Evolutionary conservation across 1,140 invertebrate genomes (phyloP), one percentile per base, ranked within the genome.

Genomic region (Nebria ingens): DNA sequence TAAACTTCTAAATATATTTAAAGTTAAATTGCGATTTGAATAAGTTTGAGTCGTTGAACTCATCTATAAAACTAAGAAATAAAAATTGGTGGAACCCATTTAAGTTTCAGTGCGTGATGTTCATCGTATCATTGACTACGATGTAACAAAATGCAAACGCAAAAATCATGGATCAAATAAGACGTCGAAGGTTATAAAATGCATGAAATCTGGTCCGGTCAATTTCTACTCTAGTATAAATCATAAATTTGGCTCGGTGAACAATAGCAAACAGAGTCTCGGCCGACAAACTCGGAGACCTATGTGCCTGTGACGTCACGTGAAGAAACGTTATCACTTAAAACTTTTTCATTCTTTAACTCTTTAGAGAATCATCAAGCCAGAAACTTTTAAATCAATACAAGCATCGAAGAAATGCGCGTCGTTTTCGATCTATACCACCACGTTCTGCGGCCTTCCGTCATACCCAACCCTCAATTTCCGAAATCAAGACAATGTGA

Each of bases 271-370:
- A 34, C 6, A n/a, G n/a, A n/a, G 25, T 6, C 25, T 9, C 6
- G 25, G 40, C 6, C 40, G 17, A 17, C 17, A 17, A 45, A 45
- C 40, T 45, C 15, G 6, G 17, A 9, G 25, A n/a, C n/a, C 40
- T 17, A 6, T 45, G 40, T 45, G 40, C 17, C 40, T 45, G 40
- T 45, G 40, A 45, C 40, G 40, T 45, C 40, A 45, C 40, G 40
- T 45, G 40, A 12, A 45, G 40, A 45, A n/a, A 45, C 40, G 61
- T 64, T 63, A 64, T 64, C 64, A 60, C 60, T 61, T 59, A 59
- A 45, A 66, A 66, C 62, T 66, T 66, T 66, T 62, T 62, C 63
- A 62, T 63, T 64, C 64, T 63, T 66, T 66, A 66, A 63, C 64
- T 64, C 64, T 66, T 66, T 64, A 66, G 61, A 66, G 63, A 66